Evolutionary conservation across 2,888 invertebrate genomes (phyloP).

Genomic region (Kuschelorhynchus macadamiae): DNA sequence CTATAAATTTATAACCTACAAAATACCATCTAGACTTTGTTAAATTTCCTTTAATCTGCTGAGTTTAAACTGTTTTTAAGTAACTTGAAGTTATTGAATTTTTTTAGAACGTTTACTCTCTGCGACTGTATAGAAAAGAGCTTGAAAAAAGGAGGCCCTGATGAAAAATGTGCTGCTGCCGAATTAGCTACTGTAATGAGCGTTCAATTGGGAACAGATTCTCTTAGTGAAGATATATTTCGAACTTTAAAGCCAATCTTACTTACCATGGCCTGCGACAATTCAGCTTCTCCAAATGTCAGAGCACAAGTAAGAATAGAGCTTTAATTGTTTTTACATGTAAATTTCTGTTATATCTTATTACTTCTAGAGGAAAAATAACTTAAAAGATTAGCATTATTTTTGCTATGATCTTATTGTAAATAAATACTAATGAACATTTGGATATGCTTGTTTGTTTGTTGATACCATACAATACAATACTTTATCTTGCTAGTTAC

Average conservation of each 20-base stretch:
- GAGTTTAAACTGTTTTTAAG: conserved; percentile 4
- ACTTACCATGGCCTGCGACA: conserved; percentile 80
- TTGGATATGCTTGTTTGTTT: too few relatives aligned
- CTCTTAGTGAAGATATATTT: conserved; percentile 79
- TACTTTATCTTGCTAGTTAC: too few relatives aligned
- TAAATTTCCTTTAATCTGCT: too few relatives aligned
- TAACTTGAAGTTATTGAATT: conserved; percentile 3
- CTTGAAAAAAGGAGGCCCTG: conserved; percentile 85
- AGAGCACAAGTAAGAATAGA: conserved; percentile 79
- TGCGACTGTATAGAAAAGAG: conserved; percentile 87
- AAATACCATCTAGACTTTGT: too few relatives aligned
- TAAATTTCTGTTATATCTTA: too few relatives aligned
- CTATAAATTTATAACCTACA: too few relatives aligned
- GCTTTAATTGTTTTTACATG: too few relatives aligned
- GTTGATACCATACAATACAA: too few relatives aligned
- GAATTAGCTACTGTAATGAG: conserved; percentile 85
- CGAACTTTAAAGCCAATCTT: conserved; percentile 82
- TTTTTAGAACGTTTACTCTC: conserved; percentile 76
- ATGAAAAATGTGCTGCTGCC: conserved; percentile 88
- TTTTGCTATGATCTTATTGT: too few relatives aligned
- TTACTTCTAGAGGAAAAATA: too few relatives aligned
- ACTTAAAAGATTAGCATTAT: too few relatives aligned
- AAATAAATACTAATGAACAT: too few relatives aligned
- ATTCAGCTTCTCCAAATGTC: conserved; percentile 80
- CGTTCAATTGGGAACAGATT: conserved; percentile 82